A percentile compares a stretch with the other conserved stretches of the same genome.
phyloP scores from a whole-genome alignment of 2,113 vertebrate species.

The Bambusicola thoracicus region DNA sequence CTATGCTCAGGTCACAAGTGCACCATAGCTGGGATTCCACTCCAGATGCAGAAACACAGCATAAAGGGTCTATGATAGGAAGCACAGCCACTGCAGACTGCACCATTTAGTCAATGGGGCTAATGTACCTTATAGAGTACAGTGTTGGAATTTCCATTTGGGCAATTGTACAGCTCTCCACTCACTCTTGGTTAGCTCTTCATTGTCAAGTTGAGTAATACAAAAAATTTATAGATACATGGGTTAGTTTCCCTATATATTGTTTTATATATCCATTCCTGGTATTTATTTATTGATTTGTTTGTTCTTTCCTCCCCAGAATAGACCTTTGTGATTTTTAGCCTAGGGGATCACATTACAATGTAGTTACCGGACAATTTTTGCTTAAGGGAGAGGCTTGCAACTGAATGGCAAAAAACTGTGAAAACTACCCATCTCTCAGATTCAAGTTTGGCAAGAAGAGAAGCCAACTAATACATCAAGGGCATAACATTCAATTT shows the following conservation, averaged over 20 bases:
- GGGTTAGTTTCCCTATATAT: not conserved
- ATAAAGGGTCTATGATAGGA: not conserved
- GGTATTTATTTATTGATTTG: not conserved
- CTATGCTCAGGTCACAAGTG: not conserved
- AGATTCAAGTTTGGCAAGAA: not conserved
- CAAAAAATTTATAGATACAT: not conserved
- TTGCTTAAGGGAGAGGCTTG: not conserved
- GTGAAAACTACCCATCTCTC: not conserved
- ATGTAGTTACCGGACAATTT: not conserved
- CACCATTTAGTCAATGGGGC: not conserved
- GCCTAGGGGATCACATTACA: not conserved
- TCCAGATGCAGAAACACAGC: not conserved
- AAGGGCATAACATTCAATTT: not conserved
- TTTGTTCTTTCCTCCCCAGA: not conserved
- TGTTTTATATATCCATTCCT: not conserved
- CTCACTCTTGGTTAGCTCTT: not conserved
- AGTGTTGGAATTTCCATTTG: rapidly evolving
- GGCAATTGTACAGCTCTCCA: not conserved
- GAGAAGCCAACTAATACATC: not conserved
- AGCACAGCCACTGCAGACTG: not conserved
- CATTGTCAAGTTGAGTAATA: not conserved
- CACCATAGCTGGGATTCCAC: not conserved
- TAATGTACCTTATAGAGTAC: not conserved
- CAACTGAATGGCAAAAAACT: not conserved
- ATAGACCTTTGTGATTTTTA: not conserved